A percentile compares a stretch with the other conserved stretches of the same genome.
Evolutionary conservation across 2,888 invertebrate genomes (phyloP).

Genomic region (Platerodrilus igneus): DNA sequence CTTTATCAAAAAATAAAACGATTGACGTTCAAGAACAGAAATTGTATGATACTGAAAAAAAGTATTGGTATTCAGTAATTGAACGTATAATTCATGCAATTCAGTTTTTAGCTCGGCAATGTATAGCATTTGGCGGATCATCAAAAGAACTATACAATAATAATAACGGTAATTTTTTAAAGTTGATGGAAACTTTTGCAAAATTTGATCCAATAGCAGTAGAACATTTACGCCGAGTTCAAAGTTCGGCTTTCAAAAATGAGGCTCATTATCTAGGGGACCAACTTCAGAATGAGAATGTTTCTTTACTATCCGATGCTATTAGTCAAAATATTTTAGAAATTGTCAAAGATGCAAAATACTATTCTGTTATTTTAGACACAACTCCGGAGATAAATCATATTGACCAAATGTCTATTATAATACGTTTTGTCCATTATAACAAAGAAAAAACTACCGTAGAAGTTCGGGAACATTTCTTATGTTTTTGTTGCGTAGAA

Average conservation of each 20-base stretch:
- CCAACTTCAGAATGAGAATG: not conserved
- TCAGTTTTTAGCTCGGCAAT: slow-evolving; percentile 24
- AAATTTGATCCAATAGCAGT: slow-evolving; percentile 11
- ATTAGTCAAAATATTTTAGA: not conserved
- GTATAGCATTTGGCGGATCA: slow-evolving; percentile 8
- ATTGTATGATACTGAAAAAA: slow-evolving; percentile 5
- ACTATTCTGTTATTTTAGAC: slow-evolving; percentile 1
- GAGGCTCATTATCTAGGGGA: slow-evolving; percentile 3
- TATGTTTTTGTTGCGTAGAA: not conserved
- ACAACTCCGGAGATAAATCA: not conserved
- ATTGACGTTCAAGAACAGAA: slow-evolving; percentile 3
- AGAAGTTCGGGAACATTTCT: not conserved
- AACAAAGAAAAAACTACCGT: slow-evolving; percentile 1
- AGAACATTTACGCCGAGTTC: slow-evolving; percentile 3
- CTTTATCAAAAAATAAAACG: not conserved
- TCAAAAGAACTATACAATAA: slow-evolving; percentile 13
- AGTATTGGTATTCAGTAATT: slow-evolving; percentile 13
- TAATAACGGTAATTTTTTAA: slow-evolving; percentile 17
- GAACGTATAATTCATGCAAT: slow-evolving; percentile 16
- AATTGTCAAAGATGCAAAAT: not conserved
- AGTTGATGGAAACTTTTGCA: slow-evolving; percentile 13
- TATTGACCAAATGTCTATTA: not conserved
- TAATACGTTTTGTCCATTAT: not conserved
- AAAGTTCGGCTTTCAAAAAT: not conserved
- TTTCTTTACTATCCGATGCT: not conserved